Evolutionary conservation across 2,888 invertebrate genomes (phyloP).

Genomic region (Volucella inflata): DNA sequence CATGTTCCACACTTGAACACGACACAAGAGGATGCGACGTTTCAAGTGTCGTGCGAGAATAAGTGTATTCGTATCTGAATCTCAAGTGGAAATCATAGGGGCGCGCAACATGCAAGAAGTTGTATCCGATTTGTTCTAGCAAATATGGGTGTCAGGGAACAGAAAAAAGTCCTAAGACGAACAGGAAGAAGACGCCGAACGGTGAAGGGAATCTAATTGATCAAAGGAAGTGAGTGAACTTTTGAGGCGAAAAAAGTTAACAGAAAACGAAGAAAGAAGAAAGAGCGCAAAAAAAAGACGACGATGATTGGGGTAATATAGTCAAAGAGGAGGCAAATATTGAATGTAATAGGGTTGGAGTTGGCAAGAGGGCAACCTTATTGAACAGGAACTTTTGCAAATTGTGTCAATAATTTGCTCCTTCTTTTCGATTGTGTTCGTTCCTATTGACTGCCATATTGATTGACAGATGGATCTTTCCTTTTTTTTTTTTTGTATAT

Average conservation of each 20-base stretch:
- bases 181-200: slow-evolving; percentile 7
- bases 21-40: slow-evolving; percentile 9
- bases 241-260: slow-evolving; percentile 49
- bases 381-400: slow-evolving; percentile 65
- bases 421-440: neutral
- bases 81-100: slow-evolving; percentile 34
- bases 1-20: slow-evolving; percentile 20
- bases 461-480: slow-evolving; percentile 32
- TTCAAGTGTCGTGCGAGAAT: slow-evolving; percentile 62
- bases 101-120: slow-evolving; percentile 12
- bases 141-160: slow-evolving; percentile 15
- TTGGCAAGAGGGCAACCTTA: slow-evolving; percentile 12
- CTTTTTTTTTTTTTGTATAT: neutral
- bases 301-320: slow-evolving; percentile 57
- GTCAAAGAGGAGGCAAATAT: slow-evolving; percentile 10
- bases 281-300: slow-evolving; percentile 21
- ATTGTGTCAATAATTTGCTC: slow-evolving; percentile 59
- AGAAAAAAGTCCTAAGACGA: slow-evolving; percentile 24
- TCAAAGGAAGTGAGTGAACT: slow-evolving; percentile 73
- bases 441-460: neutral
- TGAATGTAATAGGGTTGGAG: neutral
- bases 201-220: slow-evolving; percentile 67
- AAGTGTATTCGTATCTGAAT: slow-evolving; percentile 23
- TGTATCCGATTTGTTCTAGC: slow-evolving; percentile 58
- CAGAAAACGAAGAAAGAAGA: slow-evolving; percentile 15